phyloP scores from a whole-genome alignment of 2,888 invertebrate genomes.

The Neuroscelio doddi region DNA sequence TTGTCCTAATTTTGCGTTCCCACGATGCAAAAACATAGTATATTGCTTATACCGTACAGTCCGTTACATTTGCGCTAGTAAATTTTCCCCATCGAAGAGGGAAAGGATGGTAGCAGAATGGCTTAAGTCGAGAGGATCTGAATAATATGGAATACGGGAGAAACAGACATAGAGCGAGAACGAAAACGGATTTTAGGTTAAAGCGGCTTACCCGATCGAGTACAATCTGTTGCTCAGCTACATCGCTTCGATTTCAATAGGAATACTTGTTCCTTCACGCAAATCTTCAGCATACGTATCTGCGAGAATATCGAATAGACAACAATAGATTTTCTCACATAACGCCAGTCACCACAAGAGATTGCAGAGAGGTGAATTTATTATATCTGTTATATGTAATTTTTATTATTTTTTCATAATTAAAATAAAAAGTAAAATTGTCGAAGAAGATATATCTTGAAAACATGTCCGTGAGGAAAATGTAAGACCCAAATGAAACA shows the following conservation, averaged over 20 bases:
- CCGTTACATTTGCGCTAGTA: conserved; percentile 44
- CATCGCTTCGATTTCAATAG: conserved; percentile 46
- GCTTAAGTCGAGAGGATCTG: conserved; percentile 22
- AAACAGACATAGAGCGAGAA: conserved; percentile 38
- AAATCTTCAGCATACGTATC: conserved; percentile 27
- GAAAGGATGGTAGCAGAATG: conserved; percentile 34
- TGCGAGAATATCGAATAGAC: conserved; percentile 24
- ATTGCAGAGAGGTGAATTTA: no score
- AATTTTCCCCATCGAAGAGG: conserved; percentile 41
- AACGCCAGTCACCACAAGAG: conserved; percentile 5
- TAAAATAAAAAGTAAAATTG: not conserved
- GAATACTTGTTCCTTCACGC: conserved; percentile 30
- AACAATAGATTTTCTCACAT: conserved; percentile 12
- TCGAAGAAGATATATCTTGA: no score
- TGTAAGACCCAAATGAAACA: conserved; percentile 22
- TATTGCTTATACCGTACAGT: conserved; percentile 41
- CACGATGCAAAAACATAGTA: conserved; percentile 39
- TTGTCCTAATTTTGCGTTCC: conserved; percentile 41
- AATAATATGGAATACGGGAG: conserved; percentile 37
- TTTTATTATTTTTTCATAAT: no score
- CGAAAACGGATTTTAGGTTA: conserved; percentile 49
- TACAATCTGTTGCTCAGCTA: conserved; percentile 49
- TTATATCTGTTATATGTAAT: no score
- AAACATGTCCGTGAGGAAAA: not conserved
- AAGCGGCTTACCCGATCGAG: conserved; percentile 50